Evolutionary conservation across 2,888 invertebrate species (phyloP).

Genomic region (Nymphalis urticae): DNA sequence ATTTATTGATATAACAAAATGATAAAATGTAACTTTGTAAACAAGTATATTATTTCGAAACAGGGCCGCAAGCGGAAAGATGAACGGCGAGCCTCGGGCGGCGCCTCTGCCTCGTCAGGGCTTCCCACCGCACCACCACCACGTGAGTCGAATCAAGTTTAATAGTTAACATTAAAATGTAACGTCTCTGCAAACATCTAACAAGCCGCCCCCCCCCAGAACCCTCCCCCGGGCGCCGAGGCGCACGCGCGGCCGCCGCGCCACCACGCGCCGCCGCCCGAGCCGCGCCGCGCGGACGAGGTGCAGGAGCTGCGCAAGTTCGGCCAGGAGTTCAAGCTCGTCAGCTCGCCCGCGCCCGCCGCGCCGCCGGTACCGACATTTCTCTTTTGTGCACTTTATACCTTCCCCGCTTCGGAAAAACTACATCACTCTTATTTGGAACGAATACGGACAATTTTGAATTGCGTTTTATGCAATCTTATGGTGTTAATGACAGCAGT

Average conservation of each 20-base stretch:
- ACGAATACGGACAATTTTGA: too few relatives aligned
- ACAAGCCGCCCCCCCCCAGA: conserved; percentile 43
- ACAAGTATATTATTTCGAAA: conserved; percentile 9
- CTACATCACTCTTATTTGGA: too few relatives aligned
- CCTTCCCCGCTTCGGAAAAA: conserved; percentile 28
- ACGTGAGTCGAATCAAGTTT: conserved; percentile 51
- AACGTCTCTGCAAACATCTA: not conserved
- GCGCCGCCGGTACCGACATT: conserved; percentile 16
- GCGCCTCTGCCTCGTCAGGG: conserved; percentile 60
- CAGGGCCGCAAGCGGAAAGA: conserved; percentile 53
- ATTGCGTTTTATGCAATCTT: too few relatives aligned
- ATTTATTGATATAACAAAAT: not conserved
- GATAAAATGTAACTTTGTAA: not conserved
- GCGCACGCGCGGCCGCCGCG: conserved; percentile 56
- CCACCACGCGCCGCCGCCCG: conserved; percentile 55
- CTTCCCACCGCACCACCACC: conserved; percentile 73
- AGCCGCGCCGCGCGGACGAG: conserved; percentile 55
- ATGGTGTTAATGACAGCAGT: too few relatives aligned
- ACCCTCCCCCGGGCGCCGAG: conserved; percentile 54
- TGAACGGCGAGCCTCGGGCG: conserved; percentile 71
- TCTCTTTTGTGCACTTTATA: too few relatives aligned
- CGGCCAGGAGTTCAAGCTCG: conserved; percentile 89
- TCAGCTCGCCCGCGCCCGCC: conserved; percentile 60
- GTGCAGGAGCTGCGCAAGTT: conserved; percentile 88
- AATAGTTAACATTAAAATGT: too few relatives aligned